Evolutionary conservation across 2,797 vertebrate genomes (phyloP).

Genomic region (Amphiprion clarkii): DNA sequence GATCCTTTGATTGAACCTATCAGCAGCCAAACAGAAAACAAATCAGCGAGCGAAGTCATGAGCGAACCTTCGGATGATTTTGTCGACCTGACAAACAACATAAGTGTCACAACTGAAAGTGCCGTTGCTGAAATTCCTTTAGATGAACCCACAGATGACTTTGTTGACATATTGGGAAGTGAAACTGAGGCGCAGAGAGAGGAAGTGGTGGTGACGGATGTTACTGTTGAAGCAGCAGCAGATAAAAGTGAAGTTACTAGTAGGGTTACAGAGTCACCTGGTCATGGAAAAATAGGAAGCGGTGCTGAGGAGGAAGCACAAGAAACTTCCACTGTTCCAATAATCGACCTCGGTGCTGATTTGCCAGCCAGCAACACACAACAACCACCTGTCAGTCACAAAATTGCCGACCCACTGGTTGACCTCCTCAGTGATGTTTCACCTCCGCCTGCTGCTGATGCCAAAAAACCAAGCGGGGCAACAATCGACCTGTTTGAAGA

Average conservation of each 20-base stretch:
- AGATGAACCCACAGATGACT: conserved; percentile 67
- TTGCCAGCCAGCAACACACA: background rate
- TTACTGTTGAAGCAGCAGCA: conserved; percentile 9
- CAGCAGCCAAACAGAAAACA: conserved; percentile 47
- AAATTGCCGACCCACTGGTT: conserved; percentile 61
- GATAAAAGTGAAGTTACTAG: conserved; percentile 35
- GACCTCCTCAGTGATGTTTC: conserved; percentile 52
- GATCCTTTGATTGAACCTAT: conserved; percentile 59
- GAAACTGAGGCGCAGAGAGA: conserved; percentile 53
- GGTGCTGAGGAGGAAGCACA: conserved; percentile 40
- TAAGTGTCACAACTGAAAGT: conserved; percentile 1
- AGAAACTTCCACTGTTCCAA: conserved; percentile 35
- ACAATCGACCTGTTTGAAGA: conserved; percentile 73
- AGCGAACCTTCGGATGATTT: conserved; percentile 71
- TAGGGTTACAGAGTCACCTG: conserved; percentile 12
- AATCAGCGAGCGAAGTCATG: conserved; percentile 22
- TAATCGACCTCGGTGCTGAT: conserved; percentile 50
- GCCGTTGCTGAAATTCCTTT: conserved; percentile 33
- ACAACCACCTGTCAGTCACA: conserved; percentile 6
- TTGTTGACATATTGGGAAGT: conserved; percentile 74
- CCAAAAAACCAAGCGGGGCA: conserved; percentile 42
- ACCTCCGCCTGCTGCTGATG: background rate
- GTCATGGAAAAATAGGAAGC: conserved; percentile 25
- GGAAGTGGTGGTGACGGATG: conserved; percentile 46
- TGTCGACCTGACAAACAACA: conserved; percentile 69